Evolutionary conservation across 2,113 vertebrate genomes (phyloP), one percentile per base, ranked within the genome.

Genomic region (Glareola pratincola): DNA sequence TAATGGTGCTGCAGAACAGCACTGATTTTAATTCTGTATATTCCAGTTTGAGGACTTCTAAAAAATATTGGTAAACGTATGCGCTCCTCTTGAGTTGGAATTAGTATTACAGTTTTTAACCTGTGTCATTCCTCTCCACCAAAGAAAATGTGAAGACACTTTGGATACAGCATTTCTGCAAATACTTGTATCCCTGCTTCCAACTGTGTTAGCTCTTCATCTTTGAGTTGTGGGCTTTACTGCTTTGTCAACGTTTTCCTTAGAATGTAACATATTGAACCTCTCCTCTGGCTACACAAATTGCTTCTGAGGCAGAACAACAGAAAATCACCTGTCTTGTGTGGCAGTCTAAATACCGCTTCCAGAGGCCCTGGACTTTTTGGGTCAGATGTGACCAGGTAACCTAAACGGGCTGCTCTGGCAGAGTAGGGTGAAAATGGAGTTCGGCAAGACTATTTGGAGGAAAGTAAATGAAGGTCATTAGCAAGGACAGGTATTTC

Each of bases 1-100:
- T 94, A 94, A 91, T 90, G 68, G 71, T 91, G 57, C 91, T 95
- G 84, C 48, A 75, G 79, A 94, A 84, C 47, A 81, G 67, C 72
- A 80, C 47, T 81, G 54, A 77, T 85, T 90, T 92, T 84, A 92
- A 87, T 96, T 90, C 72, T 75, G 34, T 81, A 26, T 89, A 87
- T 91, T 97, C 56, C 73, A 75, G 73, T 96, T 87, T 67, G 79
- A 75, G 56, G 51, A 82, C 64, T 92, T 95, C 7, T 76, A 1
- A 7, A 51, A 76, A 88, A 41, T 71, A n/a, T 6, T 87, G 53
- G 39, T 64, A 43, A 75, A 43, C 27, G 7, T 83, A 51, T 56
- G 12, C 24, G 29, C 32, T 89, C 9, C 3, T 94, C 1, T 60
- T 45, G 56, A 68, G 57, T 17, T 96, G 34, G 43, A 79, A 72